These are phyloP conservation scores for Burhinus bistriatus DNA, from an alignment of 2,113 vertebrate genomes.

Conservation along the genomic window DNA sequence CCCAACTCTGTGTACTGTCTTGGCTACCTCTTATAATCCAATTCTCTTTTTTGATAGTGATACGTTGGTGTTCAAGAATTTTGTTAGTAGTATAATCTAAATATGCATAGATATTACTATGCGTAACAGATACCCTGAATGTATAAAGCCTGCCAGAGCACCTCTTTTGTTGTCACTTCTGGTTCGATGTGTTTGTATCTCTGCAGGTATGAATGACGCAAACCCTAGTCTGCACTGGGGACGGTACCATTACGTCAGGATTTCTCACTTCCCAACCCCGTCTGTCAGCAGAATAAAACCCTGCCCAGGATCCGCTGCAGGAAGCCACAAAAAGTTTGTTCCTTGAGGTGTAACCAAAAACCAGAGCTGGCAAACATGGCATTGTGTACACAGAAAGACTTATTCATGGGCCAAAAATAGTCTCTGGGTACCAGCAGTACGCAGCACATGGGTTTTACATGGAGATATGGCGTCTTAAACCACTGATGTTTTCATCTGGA, in stretches of 20 bases:
- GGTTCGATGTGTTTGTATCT: not conserved
- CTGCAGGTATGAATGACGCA: rapidly evolving
- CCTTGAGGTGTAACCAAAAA: not conserved
- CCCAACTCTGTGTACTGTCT: not conserved
- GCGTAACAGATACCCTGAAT: not conserved
- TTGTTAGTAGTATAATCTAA: not conserved
- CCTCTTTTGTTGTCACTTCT: not conserved
- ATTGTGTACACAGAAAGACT: not conserved
- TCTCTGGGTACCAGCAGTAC: not conserved
- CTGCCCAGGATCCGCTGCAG: not conserved
- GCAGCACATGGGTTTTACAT: not conserved
- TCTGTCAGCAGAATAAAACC: not conserved
- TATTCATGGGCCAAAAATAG: constrained; percentile 12
- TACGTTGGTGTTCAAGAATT: no score
- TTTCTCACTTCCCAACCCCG: rapidly evolving
- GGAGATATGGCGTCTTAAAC: not conserved
- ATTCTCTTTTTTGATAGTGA: rapidly evolving
- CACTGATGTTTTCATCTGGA: not conserved
- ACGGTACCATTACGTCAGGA: rapidly evolving
- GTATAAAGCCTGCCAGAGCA: not conserved
- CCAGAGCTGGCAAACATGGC: not conserved
- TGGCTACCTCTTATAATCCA: not conserved
- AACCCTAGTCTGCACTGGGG: not conserved
- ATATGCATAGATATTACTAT: rapidly evolving
- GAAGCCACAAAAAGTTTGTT: not conserved